Conservation (phyloP, 53 echinoderm and acorn worm species). For the Echinometra lucunter region DNA sequence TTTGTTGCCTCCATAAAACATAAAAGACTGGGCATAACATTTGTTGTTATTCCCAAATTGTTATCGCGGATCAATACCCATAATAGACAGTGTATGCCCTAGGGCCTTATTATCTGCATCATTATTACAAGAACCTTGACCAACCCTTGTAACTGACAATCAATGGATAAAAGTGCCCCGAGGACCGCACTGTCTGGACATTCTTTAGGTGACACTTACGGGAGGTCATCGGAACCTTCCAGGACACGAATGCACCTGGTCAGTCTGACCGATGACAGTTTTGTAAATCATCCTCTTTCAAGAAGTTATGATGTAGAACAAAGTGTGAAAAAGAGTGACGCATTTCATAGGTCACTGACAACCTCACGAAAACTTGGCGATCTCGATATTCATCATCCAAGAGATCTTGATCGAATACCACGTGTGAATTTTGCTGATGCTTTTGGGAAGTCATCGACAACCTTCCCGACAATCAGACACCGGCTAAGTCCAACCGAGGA, state of each 20-base stretch:
- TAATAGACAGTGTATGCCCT: conserved; percentile 21
- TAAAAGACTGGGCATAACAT: not conserved
- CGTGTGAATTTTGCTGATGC: too few relatives aligned
- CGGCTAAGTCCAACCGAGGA: not conserved
- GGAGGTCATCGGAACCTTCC: not conserved
- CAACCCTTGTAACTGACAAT: not conserved
- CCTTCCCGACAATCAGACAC: not conserved
- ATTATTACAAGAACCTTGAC: conserved; percentile 21
- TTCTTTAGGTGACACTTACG: not conserved
- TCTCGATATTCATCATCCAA: not conserved
- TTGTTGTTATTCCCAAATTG: conserved; percentile 25
- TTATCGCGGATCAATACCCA: not conserved
- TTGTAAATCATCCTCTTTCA: not conserved
- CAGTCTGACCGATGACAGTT: not conserved
- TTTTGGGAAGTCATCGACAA: conserved; percentile 8
- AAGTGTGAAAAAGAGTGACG: not conserved
- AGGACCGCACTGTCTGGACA: too few relatives aligned
- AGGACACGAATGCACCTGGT: not conserved
- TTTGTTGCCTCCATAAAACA: not conserved
- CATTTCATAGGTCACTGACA: not conserved
- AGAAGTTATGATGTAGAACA: not conserved
- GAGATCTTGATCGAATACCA: not conserved
- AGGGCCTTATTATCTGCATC: not conserved
- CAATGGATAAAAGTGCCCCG: not conserved
- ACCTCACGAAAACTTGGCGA: not conserved